Percentiles rank a stretch among this genome's conserved stretches.
phyloP scores from a whole-genome alignment of 1,140 invertebrate species.

The Melanaphis sacchari region DNA sequence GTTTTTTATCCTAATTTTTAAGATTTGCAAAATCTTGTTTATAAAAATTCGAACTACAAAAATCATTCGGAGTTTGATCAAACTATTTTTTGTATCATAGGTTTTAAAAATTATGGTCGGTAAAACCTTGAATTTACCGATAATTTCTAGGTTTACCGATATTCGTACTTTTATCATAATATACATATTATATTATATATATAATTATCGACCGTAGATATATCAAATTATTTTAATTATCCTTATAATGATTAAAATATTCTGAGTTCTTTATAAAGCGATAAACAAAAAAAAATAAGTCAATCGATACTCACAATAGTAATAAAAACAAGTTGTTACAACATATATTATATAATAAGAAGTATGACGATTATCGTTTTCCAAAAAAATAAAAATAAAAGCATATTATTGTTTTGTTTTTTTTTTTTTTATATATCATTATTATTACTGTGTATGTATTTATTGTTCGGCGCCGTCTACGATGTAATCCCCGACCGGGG shows the following conservation, averaged over 20 bases:
- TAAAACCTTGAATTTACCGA: no score
- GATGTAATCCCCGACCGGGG: slow-evolving; percentile 13
- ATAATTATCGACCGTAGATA: neutral
- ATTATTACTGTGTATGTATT: neutral
- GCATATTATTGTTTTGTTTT: neutral
- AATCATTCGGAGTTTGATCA: no score
- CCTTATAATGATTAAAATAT: neutral
- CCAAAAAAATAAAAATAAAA: neutral
- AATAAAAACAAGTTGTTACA: neutral
- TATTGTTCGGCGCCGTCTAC: slow-evolving; percentile 16
- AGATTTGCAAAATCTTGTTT: no score
- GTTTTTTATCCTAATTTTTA: no score
- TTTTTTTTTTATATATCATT: neutral
- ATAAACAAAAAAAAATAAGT: neutral
- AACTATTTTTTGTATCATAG: no score
- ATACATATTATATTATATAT: neutral
- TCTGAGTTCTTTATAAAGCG: neutral
- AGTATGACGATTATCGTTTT: neutral
- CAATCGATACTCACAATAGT: neutral
- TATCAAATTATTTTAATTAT: neutral
- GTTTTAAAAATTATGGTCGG: no score
- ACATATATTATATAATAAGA: neutral
- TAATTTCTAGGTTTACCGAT: no score
- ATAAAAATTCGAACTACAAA: no score
- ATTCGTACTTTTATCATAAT: no score